These are phyloP conservation scores for Sylvilagus floridanus DNA, from an alignment of 2,797 vertebrate species.

Conservation along the genomic window DNA sequence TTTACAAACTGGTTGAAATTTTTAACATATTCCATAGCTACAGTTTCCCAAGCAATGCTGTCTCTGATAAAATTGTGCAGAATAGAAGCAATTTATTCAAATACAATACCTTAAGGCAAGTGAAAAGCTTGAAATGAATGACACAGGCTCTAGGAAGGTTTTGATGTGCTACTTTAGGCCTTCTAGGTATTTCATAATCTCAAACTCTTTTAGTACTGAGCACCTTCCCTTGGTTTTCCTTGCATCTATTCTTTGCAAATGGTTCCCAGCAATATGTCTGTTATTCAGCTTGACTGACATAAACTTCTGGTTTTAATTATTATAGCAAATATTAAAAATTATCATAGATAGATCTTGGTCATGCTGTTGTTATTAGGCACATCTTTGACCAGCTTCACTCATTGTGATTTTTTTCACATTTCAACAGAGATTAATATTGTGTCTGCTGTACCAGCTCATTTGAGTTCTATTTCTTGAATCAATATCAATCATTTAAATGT, in stretches of 20 bases:
- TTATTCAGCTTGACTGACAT: background rate
- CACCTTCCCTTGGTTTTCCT: background rate
- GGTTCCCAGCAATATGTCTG: slow-evolving; percentile 58
- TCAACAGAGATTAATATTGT: slow-evolving; percentile 78
- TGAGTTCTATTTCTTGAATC: slow-evolving; percentile 68
- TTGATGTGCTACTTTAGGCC: background rate
- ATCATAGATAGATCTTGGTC: slow-evolving; percentile 26
- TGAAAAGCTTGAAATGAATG: slow-evolving; percentile 27
- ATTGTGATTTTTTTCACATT: slow-evolving; percentile 71
- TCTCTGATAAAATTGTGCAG: slow-evolving; percentile 54
- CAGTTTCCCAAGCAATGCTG: slow-evolving; percentile 5
- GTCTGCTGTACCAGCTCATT: slow-evolving; percentile 54
- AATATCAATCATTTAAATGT: slow-evolving; percentile 75
- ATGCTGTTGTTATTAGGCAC: slow-evolving; percentile 57
- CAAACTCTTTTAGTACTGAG: background rate
- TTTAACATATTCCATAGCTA: background rate
- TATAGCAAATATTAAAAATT: slow-evolving; percentile 71
- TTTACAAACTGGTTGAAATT: background rate
- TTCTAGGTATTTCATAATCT: slow-evolving; percentile 58
- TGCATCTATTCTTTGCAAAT: slow-evolving; percentile 13
- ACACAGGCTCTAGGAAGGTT: background rate
- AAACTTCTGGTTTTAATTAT: slow-evolving; percentile 67
- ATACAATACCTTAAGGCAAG: background rate
- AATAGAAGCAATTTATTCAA: background rate
- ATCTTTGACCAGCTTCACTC: slow-evolving; percentile 56